Evolutionary conservation across 2,113 vertebrate genomes (phyloP), one percentile per base, ranked within the genome.

Genomic region (Hassar affinis): DNA sequence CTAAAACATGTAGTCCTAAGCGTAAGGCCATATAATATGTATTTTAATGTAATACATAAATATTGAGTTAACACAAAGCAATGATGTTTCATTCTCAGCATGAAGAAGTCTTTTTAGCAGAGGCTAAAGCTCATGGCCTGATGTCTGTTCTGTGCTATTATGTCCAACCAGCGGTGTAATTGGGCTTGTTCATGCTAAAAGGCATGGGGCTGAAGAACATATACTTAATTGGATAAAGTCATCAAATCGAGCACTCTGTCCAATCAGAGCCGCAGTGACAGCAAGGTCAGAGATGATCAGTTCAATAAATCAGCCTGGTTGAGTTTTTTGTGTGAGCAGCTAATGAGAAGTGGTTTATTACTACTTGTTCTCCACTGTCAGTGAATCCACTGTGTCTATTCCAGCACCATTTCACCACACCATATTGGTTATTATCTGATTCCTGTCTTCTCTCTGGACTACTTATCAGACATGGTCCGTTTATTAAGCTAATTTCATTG

Each of bases 281-380:
- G 74, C 51, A 76, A 25, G 30, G 51, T 75, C 72, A 54, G 49
- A 52, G 72, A 52, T 75, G 18, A 75, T 54, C 74, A 20, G 74
- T 76, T 54, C 30, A 49, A 51, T 14, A 54, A 35, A 54, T 76
- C 74, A 76, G 27, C 30, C 30, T 54, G 74, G 74, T 49, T 74
- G n/a, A 69, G 45, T 74, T 74, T 72, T 49, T 22, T 47, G 22
- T 47, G 22, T 47, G 42, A 71, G 45, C 25, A 74, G 45, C 45
- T 49, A 74, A 74, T 74, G 42, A 74, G 45, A 74, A 74, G 69
- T 49, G 45, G 25, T 35, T 76, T 52, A 54, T 76, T 54, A 35
- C 17, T 33, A 35, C 72, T 10, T 75, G 49, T 35, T 76, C 27
- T 35, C 17, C 27, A 11, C 18, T 76, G 27, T 33, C 72, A 75